These are phyloP conservation scores for Heterohyrax brucei DNA, from an alignment of 2,797 vertebrate genomes.

Conservation along the genomic window DNA sequence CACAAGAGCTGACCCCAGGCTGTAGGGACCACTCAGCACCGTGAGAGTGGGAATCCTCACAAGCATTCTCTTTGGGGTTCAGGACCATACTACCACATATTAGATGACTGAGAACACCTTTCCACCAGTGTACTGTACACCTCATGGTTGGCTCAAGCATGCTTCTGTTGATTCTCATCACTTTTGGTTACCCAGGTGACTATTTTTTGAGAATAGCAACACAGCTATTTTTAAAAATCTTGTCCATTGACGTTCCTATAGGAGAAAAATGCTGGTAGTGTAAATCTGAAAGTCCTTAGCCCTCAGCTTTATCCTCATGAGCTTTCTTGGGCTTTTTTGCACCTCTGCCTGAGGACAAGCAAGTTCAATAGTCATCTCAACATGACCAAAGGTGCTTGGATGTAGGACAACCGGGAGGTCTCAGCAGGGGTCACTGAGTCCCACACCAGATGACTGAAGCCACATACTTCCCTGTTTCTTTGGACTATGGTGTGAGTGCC, in stretches of 20 bases:
- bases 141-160: accelerated
- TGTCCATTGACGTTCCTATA: background rate
- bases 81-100: too few species aligned
- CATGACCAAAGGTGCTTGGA: background rate
- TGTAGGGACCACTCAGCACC: background rate
- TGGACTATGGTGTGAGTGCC: background rate
- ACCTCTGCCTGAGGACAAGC: background rate
- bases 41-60: too few species aligned
- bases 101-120: background rate
- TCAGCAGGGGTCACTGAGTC: background rate
- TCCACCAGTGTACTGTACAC: accelerated
- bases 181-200: background rate
- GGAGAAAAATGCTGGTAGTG: background rate
- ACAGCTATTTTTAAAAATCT: background rate
- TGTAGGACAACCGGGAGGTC: background rate
- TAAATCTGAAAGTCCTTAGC: background rate
- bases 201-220: background rate
- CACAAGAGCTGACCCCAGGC: accelerated
- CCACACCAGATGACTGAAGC: background rate
- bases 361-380: background rate
- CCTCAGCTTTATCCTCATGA: background rate
- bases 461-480: background rate
- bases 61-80: background rate
- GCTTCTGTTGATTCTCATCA: background rate
- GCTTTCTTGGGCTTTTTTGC: background rate